Base-by-base conservation (phyloP, 2,888 invertebrate species). In the Balanococcus diminutus region DNA sequence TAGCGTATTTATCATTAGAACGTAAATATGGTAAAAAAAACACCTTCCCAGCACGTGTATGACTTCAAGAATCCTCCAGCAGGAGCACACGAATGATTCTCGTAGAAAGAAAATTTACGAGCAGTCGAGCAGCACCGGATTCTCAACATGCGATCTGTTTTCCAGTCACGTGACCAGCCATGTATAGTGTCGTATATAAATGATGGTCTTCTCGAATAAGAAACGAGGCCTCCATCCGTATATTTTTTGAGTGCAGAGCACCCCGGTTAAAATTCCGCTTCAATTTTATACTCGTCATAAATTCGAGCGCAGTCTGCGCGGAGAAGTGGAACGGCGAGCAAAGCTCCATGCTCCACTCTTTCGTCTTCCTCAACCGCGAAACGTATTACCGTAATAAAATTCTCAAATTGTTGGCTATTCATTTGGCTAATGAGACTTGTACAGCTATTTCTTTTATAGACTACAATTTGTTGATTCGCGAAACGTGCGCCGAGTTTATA, bases 391-490 rank as follows among this genome's bases (percentile, higher is more conserved):
- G 75, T 36, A 79, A 79, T 79, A 79, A 79, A 79, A 79, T 79
- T 32, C n/a, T 25, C 36, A 36, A 79, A 79, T 32, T 79, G 75
- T 19, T 16, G 36, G 75, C 75, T 79, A 79, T 79, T 79, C 75
- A 36, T 79, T 79, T 36, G 75, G 75, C 36, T 79, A 79, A 79
- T 79, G 75, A 79, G 36, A 79, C 36, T 36, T 36, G 22, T 36
- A 36, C 22, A 28, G 36, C 19, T 79, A 28, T 28, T 79, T 79
- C 36, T 79, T 79, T 79, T 79, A 79, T 79, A 36, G 75, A 36
- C 75, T 36, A 79, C 75, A 36, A 79, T 79, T 79, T 79, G 75
- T 79, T 36, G 75, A 79, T 36, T 67, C 67, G 67, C 75, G 32
- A 19, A 36, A 79, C 75, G 75, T 79, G 75, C 75, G 14, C 16